Evolutionary conservation across 2,113 vertebrate species (phyloP).

Genomic region (Lepus americanus): DNA sequence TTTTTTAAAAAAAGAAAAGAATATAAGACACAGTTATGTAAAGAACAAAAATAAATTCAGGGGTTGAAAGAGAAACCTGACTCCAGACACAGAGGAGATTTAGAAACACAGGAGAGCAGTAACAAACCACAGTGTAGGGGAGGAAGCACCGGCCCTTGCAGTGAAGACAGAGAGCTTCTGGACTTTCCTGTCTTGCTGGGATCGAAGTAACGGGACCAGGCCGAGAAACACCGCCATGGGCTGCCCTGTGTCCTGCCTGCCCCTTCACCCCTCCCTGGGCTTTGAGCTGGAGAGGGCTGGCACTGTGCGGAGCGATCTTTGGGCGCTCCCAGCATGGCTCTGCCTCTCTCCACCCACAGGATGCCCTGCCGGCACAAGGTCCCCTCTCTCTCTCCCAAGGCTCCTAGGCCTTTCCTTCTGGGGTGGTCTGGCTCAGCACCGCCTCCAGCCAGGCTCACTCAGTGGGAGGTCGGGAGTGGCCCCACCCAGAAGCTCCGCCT

Average conservation of each 20-base stretch:
- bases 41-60: not conserved
- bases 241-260: too few relatives aligned
- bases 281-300: not conserved
- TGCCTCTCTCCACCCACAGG: not conserved
- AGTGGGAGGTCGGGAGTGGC: constrained; percentile 40
- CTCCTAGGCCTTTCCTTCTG: constrained; percentile 11
- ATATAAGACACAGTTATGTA: not conserved
- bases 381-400: not conserved
- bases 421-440: not conserved
- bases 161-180: not conserved
- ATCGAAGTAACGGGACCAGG: not conserved
- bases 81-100: not conserved
- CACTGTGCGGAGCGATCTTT: not conserved
- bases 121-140: not conserved
- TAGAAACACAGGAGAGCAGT: not conserved
- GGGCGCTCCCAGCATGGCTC: not conserved
- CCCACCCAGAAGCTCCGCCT: not conserved
- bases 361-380: not conserved
- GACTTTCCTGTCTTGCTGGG: not conserved
- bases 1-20: not conserved
- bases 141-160: not conserved
- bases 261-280: too few relatives aligned
- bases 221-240: not conserved
- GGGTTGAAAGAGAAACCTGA: not conserved
- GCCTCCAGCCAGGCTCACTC: not conserved